Conservation (phyloP, 2,797 vertebrate genomes). For the Psittacula echo region DNA sequence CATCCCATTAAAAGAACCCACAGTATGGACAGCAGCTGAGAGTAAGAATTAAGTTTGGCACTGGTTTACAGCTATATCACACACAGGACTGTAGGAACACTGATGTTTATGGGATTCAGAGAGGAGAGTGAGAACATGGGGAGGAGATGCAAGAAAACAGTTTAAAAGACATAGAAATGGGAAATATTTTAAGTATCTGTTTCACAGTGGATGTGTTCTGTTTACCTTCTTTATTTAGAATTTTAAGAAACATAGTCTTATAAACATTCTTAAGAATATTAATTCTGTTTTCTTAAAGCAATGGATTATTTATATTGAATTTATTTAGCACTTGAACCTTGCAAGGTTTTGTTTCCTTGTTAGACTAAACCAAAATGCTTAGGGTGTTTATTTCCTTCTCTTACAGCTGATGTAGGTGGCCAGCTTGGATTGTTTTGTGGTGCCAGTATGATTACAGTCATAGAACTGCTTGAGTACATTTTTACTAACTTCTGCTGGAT, state of each 20-base stretch:
- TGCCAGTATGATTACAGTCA: constrained; percentile 81
- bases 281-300: constrained; percentile 34
- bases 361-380: constrained; percentile 46
- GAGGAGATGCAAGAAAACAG: background rate
- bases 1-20: background rate
- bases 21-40: background rate
- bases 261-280: constrained; percentile 36
- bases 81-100: background rate
- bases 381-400: constrained; percentile 40
- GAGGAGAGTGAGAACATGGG: background rate
- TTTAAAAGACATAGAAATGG: background rate
- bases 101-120: background rate
- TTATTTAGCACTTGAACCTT: background rate
- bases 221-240: constrained; percentile 25
- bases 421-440: constrained; percentile 83
- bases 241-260: background rate
- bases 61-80: background rate
- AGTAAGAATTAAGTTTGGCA: background rate
- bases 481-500: constrained; percentile 80
- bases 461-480: constrained; percentile 80
- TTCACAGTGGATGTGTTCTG: background rate
- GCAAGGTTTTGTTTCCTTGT: constrained; percentile 22
- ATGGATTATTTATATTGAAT: background rate
- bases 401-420: constrained; percentile 79
- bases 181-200: background rate